Evolutionary conservation across 2,797 vertebrate genomes (phyloP).

Genomic region (Phoebastria nigripes): DNA sequence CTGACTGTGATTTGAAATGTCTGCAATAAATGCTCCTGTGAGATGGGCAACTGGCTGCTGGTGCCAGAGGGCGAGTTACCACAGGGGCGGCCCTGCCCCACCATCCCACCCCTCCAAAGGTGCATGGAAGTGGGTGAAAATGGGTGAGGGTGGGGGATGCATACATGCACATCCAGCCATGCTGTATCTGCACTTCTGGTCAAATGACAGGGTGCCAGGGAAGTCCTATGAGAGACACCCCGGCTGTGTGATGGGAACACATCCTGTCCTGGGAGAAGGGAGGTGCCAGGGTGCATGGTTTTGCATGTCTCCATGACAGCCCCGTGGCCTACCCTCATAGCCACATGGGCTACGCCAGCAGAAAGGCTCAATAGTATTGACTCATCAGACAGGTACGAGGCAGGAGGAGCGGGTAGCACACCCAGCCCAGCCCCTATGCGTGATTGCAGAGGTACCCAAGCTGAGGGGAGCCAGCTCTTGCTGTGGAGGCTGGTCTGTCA

Average conservation of each 20-base stretch:
- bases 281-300: accelerated
- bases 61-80: background rate
- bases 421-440: accelerated
- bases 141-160: accelerated
- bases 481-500: background rate
- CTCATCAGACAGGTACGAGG: accelerated
- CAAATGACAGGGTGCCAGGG: background rate
- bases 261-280: background rate
- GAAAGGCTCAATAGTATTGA: background rate
- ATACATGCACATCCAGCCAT: no score
- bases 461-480: background rate
- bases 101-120: background rate
- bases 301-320: background rate
- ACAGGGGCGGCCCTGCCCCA: accelerated
- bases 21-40: background rate
- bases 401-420: background rate
- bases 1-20: background rate
- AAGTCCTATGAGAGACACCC: background rate
- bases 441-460: background rate
- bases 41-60: background rate
- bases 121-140: background rate
- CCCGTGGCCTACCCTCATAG: no score
- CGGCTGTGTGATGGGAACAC: accelerated
- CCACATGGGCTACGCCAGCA: background rate
- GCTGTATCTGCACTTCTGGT: background rate